Evolutionary conservation across 2,797 vertebrate genomes (phyloP).

Genomic region (Lagodon rhomboides): DNA sequence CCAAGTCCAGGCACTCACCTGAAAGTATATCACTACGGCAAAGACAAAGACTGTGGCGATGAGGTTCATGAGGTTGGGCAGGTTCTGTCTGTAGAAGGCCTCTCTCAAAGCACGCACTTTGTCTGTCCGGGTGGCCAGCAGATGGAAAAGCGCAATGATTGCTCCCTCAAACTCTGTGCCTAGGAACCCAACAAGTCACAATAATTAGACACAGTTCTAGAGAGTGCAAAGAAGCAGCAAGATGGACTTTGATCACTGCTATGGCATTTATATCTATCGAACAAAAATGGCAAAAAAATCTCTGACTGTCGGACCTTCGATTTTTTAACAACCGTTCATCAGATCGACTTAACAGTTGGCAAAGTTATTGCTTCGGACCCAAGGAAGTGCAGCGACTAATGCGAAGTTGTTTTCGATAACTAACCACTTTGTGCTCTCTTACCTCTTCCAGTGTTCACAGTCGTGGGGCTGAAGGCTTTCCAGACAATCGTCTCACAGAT

Average conservation of each 20-base stretch:
- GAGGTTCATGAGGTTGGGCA: conserved; percentile 99
- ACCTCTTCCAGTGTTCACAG: conserved; percentile 99
- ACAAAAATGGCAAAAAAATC: too few species aligned
- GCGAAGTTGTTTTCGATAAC: too few species aligned
- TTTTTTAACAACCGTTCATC: too few species aligned
- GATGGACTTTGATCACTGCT: neutral
- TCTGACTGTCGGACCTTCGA: too few species aligned
- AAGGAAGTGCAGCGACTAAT: too few species aligned
- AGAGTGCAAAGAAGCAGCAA: neutral
- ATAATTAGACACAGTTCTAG: conserved; percentile 1
- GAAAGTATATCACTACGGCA: conserved; percentile 98
- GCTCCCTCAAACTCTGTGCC: conserved; percentile 99
- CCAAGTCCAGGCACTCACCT: conserved; percentile 84
- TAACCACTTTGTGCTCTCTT: conserved; percentile 16
- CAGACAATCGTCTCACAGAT: conserved; percentile 99
- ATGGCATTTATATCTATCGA: too few species aligned
- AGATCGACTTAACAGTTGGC: too few species aligned
- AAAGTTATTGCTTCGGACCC: too few species aligned
- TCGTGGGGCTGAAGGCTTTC: conserved; percentile 99
- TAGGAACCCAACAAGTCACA: conserved; percentile 57
- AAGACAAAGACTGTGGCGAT: conserved; percentile 98
- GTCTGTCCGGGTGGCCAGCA: conserved; percentile 96
- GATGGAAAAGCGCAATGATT: conserved; percentile 97
- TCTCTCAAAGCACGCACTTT: conserved; percentile 97
- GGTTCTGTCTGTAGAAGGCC: conserved; percentile 98